phyloP scores from a whole-genome alignment of 2,888 invertebrate species.

The Drosophila fungiperda region DNA sequence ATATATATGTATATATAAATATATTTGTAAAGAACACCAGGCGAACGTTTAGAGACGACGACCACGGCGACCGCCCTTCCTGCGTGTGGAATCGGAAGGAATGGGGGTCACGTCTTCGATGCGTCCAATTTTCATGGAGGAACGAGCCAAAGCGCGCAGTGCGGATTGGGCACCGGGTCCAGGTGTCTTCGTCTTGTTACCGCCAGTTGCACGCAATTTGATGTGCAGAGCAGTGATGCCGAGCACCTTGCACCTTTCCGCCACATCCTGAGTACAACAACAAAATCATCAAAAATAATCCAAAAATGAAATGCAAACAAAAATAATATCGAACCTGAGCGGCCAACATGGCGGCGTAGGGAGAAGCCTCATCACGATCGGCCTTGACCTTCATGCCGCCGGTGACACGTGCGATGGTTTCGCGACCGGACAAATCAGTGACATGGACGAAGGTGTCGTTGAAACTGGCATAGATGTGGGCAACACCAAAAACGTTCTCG shows the following conservation, averaged over 20 bases:
- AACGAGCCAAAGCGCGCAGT: constrained; percentile 98
- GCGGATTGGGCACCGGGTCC: constrained; percentile 99
- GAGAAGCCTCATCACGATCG: constrained; percentile 99
- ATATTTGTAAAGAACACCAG: background rate
- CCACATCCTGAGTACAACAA: constrained; percentile 92
- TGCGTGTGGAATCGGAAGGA: constrained; percentile 99
- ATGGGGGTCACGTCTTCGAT: constrained; percentile 99
- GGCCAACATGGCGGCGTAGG: constrained; percentile 99
- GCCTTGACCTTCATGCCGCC: constrained; percentile 99
- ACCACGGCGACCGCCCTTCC: constrained; percentile 99
- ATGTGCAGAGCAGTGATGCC: constrained; percentile 99
- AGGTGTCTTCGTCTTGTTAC: constrained; percentile 99
- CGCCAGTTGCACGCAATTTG: constrained; percentile 98
- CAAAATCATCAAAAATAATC: background rate
- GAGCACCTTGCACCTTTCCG: constrained; percentile 98
- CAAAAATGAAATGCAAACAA: background rate
- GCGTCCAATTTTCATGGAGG: constrained; percentile 99
- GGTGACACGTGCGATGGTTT: constrained; percentile 97
- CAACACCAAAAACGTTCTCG: constrained; percentile 99
- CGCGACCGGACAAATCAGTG: constrained; percentile 98
- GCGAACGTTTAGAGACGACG: constrained; percentile 94
- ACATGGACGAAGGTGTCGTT: constrained; percentile 99
- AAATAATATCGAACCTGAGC: constrained; percentile 90
- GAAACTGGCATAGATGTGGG: constrained; percentile 99
- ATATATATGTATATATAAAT: background rate